Percentiles rank a stretch among this genome's conserved stretches.
phyloP scores from a whole-genome alignment of 2,113 vertebrate genomes.

The Hippocampus barbouri region DNA sequence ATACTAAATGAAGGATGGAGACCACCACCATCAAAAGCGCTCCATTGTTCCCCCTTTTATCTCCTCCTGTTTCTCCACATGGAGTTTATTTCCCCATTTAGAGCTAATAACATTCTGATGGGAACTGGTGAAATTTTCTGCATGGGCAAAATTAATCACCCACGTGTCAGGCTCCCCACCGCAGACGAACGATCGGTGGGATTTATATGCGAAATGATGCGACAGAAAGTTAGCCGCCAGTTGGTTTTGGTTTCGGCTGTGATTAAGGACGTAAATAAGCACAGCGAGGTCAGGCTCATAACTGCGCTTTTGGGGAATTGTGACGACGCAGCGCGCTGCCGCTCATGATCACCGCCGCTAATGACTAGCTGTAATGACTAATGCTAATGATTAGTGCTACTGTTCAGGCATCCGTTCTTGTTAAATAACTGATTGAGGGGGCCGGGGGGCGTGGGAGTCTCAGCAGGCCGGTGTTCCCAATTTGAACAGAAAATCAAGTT shows the following conservation, averaged over 20 bases:
- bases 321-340: background rate
- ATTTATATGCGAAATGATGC: constrained; percentile 3
- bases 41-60: background rate
- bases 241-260: constrained; percentile 20
- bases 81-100: constrained; percentile 10
- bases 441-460: no score
- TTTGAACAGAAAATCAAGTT: background rate
- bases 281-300: background rate
- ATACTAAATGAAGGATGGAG: no score
- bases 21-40: background rate
- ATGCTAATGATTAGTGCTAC: constrained; percentile 1
- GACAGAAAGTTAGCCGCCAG: constrained; percentile 12
- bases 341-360: constrained; percentile 1
- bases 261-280: constrained; percentile 17
- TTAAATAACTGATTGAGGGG: constrained; percentile 1
- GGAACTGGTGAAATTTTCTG: constrained; percentile 39
- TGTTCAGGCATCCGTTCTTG: constrained; percentile 1
- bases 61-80: background rate
- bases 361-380: constrained; percentile 8
- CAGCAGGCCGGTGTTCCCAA: no score
- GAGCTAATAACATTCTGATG: constrained; percentile 30
- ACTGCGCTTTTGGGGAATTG: constrained; percentile 4
- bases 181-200: constrained; percentile 13
- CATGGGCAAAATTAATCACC: constrained; percentile 42
- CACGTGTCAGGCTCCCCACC: background rate